phyloP scores from a whole-genome alignment of 2,888 invertebrate genomes.

The Acleris cristana region DNA sequence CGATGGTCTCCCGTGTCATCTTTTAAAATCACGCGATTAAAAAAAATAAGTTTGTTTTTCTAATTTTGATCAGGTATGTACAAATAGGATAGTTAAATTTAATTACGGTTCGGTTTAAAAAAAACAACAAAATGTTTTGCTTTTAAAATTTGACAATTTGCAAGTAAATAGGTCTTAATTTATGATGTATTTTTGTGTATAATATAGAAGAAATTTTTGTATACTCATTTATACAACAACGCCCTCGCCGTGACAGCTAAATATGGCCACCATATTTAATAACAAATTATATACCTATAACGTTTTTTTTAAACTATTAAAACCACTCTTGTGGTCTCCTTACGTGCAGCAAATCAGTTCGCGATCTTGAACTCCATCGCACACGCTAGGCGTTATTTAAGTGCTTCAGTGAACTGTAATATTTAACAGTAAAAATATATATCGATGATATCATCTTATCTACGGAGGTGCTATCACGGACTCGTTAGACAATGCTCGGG shows the following conservation, averaged over 20 bases:
- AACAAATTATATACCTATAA: slow-evolving; percentile 5
- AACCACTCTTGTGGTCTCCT: slow-evolving; percentile 12
- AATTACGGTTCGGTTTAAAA: too few species aligned
- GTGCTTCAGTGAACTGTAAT: slow-evolving; percentile 10
- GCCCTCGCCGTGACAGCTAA: slow-evolving; percentile 11
- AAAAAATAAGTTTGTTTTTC: slow-evolving; percentile 2
- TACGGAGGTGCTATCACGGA: slow-evolving; percentile 37
- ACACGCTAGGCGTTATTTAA: slow-evolving; percentile 28
- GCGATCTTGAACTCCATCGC: slow-evolving; percentile 17
- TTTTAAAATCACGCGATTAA: slow-evolving; percentile 43
- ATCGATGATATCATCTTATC: slow-evolving; percentile 36
- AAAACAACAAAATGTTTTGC: too few species aligned
- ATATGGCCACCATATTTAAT: slow-evolving; percentile 16
- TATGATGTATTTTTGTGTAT: neutral
- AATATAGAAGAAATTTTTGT: too few species aligned
- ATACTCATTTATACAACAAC: slow-evolving; percentile 9
- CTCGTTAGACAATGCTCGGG: slow-evolving; percentile 70
- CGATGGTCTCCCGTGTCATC: slow-evolving; percentile 61
- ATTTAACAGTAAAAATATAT: slow-evolving; percentile 22
- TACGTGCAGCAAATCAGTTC: slow-evolving; percentile 20
- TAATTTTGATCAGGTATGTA: slow-evolving; percentile 21
- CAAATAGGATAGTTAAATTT: neutral
- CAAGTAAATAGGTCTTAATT: neutral
- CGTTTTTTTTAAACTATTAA: slow-evolving; percentile 19
- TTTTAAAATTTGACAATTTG: too few species aligned